Conservation (phyloP, 2,888 invertebrate genomes). For the Apotomis turbidana region DNA sequence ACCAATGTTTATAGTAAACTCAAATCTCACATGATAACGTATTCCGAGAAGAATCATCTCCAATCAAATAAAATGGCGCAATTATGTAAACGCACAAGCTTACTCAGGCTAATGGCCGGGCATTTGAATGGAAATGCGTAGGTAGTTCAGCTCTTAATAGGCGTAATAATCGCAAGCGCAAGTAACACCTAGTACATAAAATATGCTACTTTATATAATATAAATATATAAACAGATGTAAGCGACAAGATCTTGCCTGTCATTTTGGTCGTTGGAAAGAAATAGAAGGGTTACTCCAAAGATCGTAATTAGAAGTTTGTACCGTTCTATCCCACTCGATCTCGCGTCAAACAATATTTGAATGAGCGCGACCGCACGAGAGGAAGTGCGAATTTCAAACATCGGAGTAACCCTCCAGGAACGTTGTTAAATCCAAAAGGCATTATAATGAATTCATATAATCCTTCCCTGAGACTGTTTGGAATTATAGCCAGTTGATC, state of each 20-base stretch:
- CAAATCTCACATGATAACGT: slow-evolving; percentile 3
- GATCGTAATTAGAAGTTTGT: too few species aligned
- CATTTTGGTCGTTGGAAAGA: neutral
- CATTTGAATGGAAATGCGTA: slow-evolving; percentile 37
- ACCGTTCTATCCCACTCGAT: too few species aligned
- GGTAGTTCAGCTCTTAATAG: slow-evolving; percentile 27
- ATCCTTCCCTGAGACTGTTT: neutral
- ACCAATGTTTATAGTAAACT: neutral
- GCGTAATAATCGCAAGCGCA: slow-evolving; percentile 5
- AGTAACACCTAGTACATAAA: slow-evolving; percentile 3
- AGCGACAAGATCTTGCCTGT: neutral
- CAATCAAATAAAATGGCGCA: slow-evolving; percentile 35
- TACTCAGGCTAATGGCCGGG: slow-evolving; percentile 21
- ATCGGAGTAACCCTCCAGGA: too few species aligned
- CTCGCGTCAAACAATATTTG: too few species aligned
- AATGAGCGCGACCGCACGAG: too few species aligned
- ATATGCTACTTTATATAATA: neutral
- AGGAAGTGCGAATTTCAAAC: too few species aligned
- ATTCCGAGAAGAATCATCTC: slow-evolving; percentile 17
- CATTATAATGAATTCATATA: neutral
- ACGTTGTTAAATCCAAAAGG: slow-evolving; percentile 10
- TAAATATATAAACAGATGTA: neutral
- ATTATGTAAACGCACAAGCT: slow-evolving; percentile 27
- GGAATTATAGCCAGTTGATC: slow-evolving; percentile 13
- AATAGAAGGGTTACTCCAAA: neutral